phyloP scores from a whole-genome alignment of 2,113 vertebrate species.

The Chloebia gouldiae region DNA sequence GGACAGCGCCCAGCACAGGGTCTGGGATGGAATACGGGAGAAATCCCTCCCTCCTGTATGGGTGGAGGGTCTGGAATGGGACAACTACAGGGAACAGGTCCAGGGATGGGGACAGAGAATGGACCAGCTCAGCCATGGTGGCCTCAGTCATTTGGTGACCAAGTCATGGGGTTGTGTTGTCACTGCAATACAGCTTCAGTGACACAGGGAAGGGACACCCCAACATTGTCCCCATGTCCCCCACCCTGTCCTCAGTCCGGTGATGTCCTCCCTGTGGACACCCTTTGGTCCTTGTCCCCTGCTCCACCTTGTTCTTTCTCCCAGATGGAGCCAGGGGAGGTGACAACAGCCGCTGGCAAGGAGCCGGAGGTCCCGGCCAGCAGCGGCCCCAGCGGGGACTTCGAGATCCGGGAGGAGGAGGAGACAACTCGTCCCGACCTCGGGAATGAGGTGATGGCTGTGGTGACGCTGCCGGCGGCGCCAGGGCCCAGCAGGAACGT shows the following conservation, averaged over 20 bases:
- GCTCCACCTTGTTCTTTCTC: conserved; percentile 15
- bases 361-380: conserved; percentile 80
- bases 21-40: too few relatives aligned
- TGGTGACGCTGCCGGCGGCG: conserved; percentile 13
- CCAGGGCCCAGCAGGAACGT: conserved; percentile 60
- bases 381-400: conserved; percentile 87
- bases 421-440: conserved; percentile 70
- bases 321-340: conserved; percentile 53
- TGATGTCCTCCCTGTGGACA: not conserved
- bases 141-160: not conserved
- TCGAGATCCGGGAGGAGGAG: conserved; percentile 87
- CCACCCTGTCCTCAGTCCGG: rapidly evolving
- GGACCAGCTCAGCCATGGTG: not conserved
- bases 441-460: conserved; percentile 80
- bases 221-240: rapidly evolving
- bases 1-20: not conserved
- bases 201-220: not conserved
- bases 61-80: not conserved
- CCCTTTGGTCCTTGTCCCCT: not conserved
- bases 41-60: not conserved
- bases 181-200: not conserved
- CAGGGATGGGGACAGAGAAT: not conserved
- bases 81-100: not conserved
- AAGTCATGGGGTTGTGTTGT: not conserved
- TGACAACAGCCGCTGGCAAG: conserved; percentile 62